These are phyloP conservation scores for Phylloscopus collybita DNA, from an alignment of 2,797 vertebrate genomes.

Conservation along the genomic window DNA sequence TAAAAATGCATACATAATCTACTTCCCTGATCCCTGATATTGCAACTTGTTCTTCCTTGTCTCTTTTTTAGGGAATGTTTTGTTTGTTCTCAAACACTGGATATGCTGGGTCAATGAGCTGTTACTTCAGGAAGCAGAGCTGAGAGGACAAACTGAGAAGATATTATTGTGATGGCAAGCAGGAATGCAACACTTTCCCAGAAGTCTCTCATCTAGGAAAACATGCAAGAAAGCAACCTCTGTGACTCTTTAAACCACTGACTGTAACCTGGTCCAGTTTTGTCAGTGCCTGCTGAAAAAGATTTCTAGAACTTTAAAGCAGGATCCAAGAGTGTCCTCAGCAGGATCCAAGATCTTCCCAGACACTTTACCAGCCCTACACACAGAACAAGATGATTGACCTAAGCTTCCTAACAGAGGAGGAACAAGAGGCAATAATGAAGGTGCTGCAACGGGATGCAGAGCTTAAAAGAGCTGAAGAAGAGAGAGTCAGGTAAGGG, in stretches of 20 bases:
- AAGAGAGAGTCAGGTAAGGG: conserved; percentile 87
- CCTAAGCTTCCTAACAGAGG: conserved; percentile 90
- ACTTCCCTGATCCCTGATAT: conserved; percentile 19
- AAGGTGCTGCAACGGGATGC: conserved; percentile 89
- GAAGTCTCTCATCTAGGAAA: not conserved
- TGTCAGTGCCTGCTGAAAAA: not conserved
- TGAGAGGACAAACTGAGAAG: not conserved
- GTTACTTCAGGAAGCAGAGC: conserved; percentile 18
- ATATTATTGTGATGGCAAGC: not conserved
- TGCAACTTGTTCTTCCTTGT: conserved; percentile 30
- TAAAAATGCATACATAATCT: conserved; percentile 27
- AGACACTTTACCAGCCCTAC: not conserved
- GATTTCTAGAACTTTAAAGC: not conserved
- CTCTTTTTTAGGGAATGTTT: conserved; percentile 43
- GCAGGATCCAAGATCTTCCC: not conserved
- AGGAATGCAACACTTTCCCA: not conserved
- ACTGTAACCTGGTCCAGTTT: not conserved
- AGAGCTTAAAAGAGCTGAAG: conserved; percentile 87
- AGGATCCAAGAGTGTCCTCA: not conserved
- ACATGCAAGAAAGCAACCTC: not conserved
- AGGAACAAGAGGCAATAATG: conserved; percentile 89
- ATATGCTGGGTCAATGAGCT: not conserved
- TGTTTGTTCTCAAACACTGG: not conserved
- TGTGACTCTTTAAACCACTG: not conserved
- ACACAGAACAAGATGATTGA: conserved; percentile 86